These are phyloP conservation scores for Peromyscus maniculatus DNA, from an alignment of 2,113 vertebrate species.

Conservation along the genomic window DNA sequence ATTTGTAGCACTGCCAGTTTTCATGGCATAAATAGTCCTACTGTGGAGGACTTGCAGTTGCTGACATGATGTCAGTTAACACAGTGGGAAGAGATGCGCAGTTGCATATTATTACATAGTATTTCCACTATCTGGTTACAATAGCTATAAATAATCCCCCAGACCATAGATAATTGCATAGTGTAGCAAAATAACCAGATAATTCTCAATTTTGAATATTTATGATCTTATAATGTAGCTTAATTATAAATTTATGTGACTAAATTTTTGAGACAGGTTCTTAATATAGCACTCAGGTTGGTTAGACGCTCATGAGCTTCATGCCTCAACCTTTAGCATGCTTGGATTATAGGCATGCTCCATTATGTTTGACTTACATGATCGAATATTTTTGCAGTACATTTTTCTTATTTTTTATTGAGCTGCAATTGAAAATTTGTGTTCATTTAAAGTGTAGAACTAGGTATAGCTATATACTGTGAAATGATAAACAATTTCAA, in stretches of 20 bases:
- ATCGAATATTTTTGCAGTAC: conserved; percentile 19
- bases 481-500: background rate
- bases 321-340: background rate
- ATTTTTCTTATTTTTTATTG: background rate
- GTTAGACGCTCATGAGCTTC: background rate
- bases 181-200: background rate
- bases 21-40: background rate
- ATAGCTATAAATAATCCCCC: background rate
- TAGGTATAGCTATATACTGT: background rate
- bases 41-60: background rate
- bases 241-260: background rate
- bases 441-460: background rate
- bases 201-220: background rate
- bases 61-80: too few species aligned
- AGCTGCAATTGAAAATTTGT: background rate
- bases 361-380: background rate
- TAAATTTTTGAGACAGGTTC: background rate
- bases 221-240: background rate
- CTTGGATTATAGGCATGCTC: background rate
- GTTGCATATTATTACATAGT: background rate
- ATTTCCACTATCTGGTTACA: background rate
- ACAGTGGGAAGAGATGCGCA: background rate
- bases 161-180: background rate
- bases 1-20: conserved; percentile 1
- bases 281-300: background rate